Base-by-base conservation (phyloP, 2,113 vertebrate species). In the Labeo rohita region DNA sequence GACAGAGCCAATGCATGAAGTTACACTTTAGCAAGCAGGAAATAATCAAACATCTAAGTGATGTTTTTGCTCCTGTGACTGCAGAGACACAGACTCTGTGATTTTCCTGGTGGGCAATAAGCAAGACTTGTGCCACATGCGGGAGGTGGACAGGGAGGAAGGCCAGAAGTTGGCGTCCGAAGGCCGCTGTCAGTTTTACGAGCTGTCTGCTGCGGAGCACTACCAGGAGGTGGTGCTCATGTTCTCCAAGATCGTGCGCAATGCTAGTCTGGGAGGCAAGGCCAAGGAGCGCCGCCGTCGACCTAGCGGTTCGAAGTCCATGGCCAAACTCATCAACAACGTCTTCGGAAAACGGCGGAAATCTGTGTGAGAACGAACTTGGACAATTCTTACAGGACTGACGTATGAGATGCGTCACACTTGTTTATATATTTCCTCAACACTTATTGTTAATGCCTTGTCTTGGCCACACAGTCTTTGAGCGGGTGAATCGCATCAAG, bases 61-160 rank as follows among this genome's bases (percentile, higher is more conserved):
- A 8, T 39, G 34, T 84, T 56, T 88, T 68, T 79, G 21, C 28
- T 18, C 49, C 1, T 87, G 36, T 68, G 49, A 54, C 15, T 13
- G 78, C 93, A 98, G 97, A 92, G 91, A 93, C 39, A 16, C 80
- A 0, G 95, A 96, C 49, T 90, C 95, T 0, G 91, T 93, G 0
- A 89, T 98, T 56, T 92, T 96, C 89, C 87, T 98, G 89, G 95
- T 98, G 87, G 97, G 96, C 36, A 98, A 98, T 90, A 98, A 98
- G 86, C 96, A 96, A 88, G 97, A 98, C 92, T 92, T 97, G 54
- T 96, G 97, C 83, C 97, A 97, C 49, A 85, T 95, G 92, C 92
- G 96, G 10, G 95, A 96, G 84, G 95, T 97, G 54, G 91, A 91
- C 85, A 93, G 93, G 87, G 96, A 97, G 10, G 97, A 98, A 91